Evolutionary conservation across 2,888 invertebrate species (phyloP).

Genomic region (Hermodice carunculata): DNA sequence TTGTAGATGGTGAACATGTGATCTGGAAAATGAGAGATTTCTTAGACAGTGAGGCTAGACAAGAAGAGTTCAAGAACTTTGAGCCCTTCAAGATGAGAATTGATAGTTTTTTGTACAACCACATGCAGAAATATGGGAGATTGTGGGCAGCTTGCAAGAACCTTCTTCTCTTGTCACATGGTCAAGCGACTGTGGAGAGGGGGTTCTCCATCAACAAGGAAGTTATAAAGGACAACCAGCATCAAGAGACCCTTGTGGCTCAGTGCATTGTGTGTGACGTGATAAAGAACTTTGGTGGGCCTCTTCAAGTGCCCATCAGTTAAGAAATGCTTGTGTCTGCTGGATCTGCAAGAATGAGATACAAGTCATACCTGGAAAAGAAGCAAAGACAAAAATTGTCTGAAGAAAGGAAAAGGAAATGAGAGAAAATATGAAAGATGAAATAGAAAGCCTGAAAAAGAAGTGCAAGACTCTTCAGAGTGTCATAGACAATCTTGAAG

Average conservation of each 20-base stretch:
- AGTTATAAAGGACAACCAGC: slow-evolving; percentile 37
- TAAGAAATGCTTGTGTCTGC: slow-evolving; percentile 8
- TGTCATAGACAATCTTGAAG: neutral
- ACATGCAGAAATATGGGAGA: slow-evolving; percentile 8
- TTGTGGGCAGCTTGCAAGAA: slow-evolving; percentile 12
- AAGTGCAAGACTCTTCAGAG: slow-evolving; percentile 11
- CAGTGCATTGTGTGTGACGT: slow-evolving; percentile 37
- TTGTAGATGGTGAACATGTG: neutral
- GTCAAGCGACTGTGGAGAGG: slow-evolving; percentile 45
- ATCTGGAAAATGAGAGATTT: no score
- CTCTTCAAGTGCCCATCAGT: slow-evolving; percentile 26
- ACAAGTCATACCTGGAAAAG: slow-evolving; percentile 19
- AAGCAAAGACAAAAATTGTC: neutral
- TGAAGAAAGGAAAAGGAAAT: neutral
- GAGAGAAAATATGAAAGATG: slow-evolving; percentile 2
- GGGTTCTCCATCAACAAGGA: slow-evolving; percentile 48
- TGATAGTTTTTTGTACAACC: slow-evolving; percentile 19
- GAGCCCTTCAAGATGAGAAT: slow-evolving; percentile 6
- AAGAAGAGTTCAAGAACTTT: no score
- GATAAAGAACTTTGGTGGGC: slow-evolving; percentile 29
- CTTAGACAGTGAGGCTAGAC: no score
- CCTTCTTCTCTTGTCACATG: slow-evolving; percentile 43
- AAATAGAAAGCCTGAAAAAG: slow-evolving; percentile 17
- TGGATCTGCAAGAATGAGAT: slow-evolving; percentile 22
- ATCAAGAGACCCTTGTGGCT: slow-evolving; percentile 34